phyloP scores from a whole-genome alignment of 2,797 vertebrate species.

The Tiaroga cobitis region DNA sequence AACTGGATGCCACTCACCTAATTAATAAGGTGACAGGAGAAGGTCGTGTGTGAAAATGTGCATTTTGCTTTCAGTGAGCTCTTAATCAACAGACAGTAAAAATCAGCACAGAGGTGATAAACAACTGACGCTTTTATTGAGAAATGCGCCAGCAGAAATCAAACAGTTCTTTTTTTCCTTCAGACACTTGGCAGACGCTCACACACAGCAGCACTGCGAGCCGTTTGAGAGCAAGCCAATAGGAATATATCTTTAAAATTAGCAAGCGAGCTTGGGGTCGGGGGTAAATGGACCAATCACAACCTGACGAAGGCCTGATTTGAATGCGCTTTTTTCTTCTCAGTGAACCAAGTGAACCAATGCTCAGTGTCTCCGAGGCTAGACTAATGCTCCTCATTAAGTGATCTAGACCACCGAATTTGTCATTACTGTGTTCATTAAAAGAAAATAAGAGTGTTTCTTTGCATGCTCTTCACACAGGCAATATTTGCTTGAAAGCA shows the following conservation, averaged over 20 bases:
- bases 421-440: conserved; percentile 20
- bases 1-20: neutral
- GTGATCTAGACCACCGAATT: conserved; percentile 23
- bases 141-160: conserved; percentile 1
- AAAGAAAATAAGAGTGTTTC: conserved; percentile 12
- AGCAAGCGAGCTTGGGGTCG: conserved; percentile 44
- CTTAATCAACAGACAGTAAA: neutral
- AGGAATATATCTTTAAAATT: conserved; percentile 46
- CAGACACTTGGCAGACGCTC: conserved; percentile 3
- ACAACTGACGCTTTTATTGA: conserved; percentile 10
- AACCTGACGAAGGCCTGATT: conserved; percentile 45
- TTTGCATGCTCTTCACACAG: conserved; percentile 2
- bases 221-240: conserved; percentile 45
- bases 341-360: too few relatives aligned
- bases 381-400: conserved; percentile 43
- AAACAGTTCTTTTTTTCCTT: neutral
- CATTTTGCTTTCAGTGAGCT: neutral
- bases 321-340: conserved; percentile 36
- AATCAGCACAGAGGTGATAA: conserved; percentile 13
- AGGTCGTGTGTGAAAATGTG: too few relatives aligned
- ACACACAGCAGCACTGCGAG: neutral
- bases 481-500: conserved; percentile 10
- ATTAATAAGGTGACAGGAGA: neutral
- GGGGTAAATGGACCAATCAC: conserved; percentile 52
- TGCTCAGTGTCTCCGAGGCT: conserved; percentile 3